These are phyloP conservation scores for Megaustenia siamemsis DNA, from an alignment of 2,888 invertebrate genomes.

Conservation along the genomic window DNA sequence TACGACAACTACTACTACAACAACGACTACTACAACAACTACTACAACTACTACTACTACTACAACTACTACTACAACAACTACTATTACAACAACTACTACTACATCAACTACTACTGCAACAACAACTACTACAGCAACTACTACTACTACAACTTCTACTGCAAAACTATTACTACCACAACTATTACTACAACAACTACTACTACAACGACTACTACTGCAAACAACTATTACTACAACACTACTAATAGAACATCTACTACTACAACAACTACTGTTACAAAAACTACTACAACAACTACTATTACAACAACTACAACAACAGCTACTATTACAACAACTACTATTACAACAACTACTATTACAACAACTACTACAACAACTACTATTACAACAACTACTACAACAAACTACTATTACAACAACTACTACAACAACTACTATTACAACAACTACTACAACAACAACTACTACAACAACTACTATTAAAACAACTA, in stretches of 20 bases:
- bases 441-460: no score
- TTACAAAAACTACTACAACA: background rate
- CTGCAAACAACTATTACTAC: background rate
- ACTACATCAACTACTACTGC: background rate
- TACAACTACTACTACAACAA: conserved; percentile 37
- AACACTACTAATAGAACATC: no score
- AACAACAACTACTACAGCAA: background rate
- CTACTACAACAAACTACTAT: no score
- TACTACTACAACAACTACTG: background rate
- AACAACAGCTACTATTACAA: no score
- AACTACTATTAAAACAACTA: background rate
- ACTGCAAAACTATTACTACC: conserved; percentile 7
- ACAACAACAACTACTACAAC: background rate
- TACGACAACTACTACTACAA: conserved; percentile 22
- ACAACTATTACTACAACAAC: conserved; percentile 11
- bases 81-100: conserved; percentile 11
- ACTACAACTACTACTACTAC: conserved; percentile 36
- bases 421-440: no score
- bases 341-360: no score
- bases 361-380: no score
- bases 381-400: no score
- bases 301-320: background rate
- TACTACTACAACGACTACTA: background rate
- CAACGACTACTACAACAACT: conserved; percentile 31
- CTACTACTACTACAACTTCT: background rate